Conservation (phyloP, 2,888 invertebrate species). For the Drosophila fungiperda region DNA sequence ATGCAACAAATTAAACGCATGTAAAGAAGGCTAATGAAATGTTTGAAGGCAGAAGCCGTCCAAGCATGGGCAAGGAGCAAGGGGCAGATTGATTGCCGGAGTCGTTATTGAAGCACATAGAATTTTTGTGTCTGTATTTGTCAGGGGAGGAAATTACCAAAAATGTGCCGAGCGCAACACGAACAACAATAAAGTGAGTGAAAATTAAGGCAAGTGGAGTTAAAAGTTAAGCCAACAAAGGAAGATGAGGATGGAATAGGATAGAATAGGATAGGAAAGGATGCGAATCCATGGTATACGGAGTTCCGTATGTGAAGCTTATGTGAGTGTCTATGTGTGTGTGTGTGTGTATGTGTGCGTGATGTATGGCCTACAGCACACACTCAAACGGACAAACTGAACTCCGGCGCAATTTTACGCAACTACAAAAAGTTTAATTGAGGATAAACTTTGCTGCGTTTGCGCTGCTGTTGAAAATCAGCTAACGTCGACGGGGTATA, state of each 20-base stretch:
- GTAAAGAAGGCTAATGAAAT: constrained; percentile 66
- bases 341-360: constrained; percentile 35
- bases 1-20: constrained; percentile 75
- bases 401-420: constrained; percentile 69
- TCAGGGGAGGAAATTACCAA: constrained; percentile 67
- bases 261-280: neutral
- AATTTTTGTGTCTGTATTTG: constrained; percentile 39
- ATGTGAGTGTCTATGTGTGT: constrained; percentile 1
- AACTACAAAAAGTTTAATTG: constrained; percentile 78
- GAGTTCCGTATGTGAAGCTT: neutral
- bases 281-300: neutral
- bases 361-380: constrained; percentile 2
- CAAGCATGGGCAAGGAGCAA: neutral
- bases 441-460: constrained; percentile 77
- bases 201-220: constrained; percentile 76
- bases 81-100: constrained; percentile 10
- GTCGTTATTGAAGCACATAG: constrained; percentile 23
- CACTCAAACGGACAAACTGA: constrained; percentile 47
- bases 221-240: constrained; percentile 76
- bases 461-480: constrained; percentile 75
- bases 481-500: constrained; percentile 45
- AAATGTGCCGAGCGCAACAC: constrained; percentile 66
- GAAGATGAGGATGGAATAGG: constrained; percentile 50
- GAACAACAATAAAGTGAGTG: constrained; percentile 62
- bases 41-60: constrained; percentile 31